Conservation (phyloP, 2,113 vertebrate genomes). For the Notothenia coriiceps region DNA sequence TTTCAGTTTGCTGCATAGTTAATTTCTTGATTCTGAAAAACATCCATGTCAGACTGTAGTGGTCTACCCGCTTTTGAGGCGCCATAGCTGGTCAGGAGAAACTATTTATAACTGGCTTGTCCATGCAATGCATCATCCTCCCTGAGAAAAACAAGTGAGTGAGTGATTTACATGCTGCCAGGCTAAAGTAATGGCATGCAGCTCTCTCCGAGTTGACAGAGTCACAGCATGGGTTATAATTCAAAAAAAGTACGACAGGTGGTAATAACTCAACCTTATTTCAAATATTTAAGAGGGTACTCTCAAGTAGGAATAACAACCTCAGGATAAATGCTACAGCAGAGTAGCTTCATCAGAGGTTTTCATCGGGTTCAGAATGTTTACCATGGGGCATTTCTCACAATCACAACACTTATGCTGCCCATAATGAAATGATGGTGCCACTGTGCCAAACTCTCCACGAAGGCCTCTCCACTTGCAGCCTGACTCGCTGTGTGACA, state of each 20-base stretch:
- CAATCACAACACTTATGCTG: slow-evolving; percentile 26
- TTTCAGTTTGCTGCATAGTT: neutral
- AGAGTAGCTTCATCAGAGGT: neutral
- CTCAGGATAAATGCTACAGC: slow-evolving; percentile 2
- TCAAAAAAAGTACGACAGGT: slow-evolving; percentile 9
- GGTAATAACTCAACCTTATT: slow-evolving; percentile 22
- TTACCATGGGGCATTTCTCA: slow-evolving; percentile 3
- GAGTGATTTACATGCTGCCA: slow-evolving; percentile 40
- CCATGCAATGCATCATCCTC: slow-evolving; percentile 21
- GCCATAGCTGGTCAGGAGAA: neutral
- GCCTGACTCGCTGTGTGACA: slow-evolving; percentile 69
- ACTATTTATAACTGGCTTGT: slow-evolving; percentile 22
- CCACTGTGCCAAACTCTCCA: slow-evolving; percentile 47
- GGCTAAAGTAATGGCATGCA: slow-evolving; percentile 11
- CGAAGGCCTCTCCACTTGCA: slow-evolving; percentile 57
- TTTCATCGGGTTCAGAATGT: slow-evolving; percentile 5
- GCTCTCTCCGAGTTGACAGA: slow-evolving; percentile 1
- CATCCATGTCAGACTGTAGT: neutral
- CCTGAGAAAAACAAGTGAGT: slow-evolving; percentile 15
- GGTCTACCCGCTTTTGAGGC: neutral
- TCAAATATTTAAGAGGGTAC: slow-evolving; percentile 18
- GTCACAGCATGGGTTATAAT: slow-evolving; percentile 6
- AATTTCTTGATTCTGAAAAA: slow-evolving; percentile 5
- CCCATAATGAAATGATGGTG: slow-evolving; percentile 58
- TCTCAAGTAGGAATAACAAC: neutral